phyloP scores from a whole-genome alignment of 1,140 invertebrate genomes.

The Pectinophora gossypiella region DNA sequence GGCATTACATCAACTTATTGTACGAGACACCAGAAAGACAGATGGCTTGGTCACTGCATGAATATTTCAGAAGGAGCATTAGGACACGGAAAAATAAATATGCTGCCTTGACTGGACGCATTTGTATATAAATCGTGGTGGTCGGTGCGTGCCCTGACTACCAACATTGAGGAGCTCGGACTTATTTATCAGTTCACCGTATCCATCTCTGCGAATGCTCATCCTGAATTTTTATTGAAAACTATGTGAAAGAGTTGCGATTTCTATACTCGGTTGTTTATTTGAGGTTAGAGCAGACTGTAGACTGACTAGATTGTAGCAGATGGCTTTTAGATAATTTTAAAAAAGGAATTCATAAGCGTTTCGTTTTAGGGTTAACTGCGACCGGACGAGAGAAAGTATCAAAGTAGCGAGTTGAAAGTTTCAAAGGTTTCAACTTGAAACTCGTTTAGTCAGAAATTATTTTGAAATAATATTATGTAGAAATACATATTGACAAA shows the following conservation, averaged over 20 bases:
- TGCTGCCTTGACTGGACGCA: conserved; percentile 56
- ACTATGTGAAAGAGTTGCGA: neutral
- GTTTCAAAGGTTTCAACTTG: too few species aligned
- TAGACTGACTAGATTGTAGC: too few species aligned
- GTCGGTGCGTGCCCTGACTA: conserved; percentile 46
- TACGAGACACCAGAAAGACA: conserved; percentile 52
- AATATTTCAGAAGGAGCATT: conserved; percentile 71
- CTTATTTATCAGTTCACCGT: conserved; percentile 53
- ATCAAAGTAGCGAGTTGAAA: too few species aligned
- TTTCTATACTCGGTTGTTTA: too few species aligned
- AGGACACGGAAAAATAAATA: conserved; percentile 68
- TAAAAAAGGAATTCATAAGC: too few species aligned
- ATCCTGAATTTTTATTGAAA: conserved; percentile 47
- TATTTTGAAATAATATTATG: too few species aligned
- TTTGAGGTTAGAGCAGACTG: too few species aligned
- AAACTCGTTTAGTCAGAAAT: too few species aligned
- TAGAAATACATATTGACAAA: too few species aligned
- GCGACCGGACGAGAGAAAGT: too few species aligned
- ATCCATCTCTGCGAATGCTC: conserved; percentile 32
- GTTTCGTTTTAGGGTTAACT: too few species aligned
- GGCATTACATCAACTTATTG: conserved; percentile 45
- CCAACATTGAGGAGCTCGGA: conserved; percentile 35
- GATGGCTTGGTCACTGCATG: conserved; percentile 58
- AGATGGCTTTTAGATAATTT: too few species aligned
- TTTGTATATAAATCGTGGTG: conserved; percentile 66